Evolutionary conservation across 2,797 vertebrate genomes (phyloP).

Genomic region (Psittacula derbiana): DNA sequence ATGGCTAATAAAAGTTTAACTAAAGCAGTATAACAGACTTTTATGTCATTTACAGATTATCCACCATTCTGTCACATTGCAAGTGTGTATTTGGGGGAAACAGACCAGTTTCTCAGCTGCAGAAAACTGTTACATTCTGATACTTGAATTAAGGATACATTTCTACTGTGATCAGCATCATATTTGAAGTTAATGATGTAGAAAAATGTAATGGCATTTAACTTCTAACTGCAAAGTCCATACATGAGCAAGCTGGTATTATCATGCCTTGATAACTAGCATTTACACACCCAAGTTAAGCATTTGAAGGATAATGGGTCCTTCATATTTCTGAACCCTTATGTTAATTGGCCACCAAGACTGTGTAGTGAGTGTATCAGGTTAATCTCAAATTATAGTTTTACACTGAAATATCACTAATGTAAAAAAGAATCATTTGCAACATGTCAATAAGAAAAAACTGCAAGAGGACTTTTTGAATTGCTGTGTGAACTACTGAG

Average conservation of each 20-base stretch:
- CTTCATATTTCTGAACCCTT: neutral
- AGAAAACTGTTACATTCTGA: neutral
- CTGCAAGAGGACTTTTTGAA: neutral
- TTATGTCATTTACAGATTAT: neutral
- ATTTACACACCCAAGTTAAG: rapidly evolving
- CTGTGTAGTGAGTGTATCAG: neutral
- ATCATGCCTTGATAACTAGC: neutral
- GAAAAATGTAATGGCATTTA: neutral
- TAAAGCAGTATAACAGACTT: neutral
- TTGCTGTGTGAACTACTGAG: neutral
- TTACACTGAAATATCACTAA: neutral
- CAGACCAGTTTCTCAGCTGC: neutral
- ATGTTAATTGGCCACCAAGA: neutral
- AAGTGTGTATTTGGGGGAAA: neutral
- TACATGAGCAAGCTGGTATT: neutral
- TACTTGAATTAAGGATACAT: neutral
- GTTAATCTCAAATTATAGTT: neutral
- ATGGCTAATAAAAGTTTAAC: neutral
- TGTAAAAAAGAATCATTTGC: neutral
- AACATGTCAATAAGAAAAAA: neutral
- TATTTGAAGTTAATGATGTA: neutral
- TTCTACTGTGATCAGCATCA: neutral
- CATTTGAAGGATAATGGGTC: neutral
- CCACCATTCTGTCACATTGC: neutral
- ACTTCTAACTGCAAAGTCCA: neutral